These are phyloP conservation scores for Syndactyla subalaris DNA, from an alignment of 2,797 vertebrate genomes.

Conservation along the genomic window DNA sequence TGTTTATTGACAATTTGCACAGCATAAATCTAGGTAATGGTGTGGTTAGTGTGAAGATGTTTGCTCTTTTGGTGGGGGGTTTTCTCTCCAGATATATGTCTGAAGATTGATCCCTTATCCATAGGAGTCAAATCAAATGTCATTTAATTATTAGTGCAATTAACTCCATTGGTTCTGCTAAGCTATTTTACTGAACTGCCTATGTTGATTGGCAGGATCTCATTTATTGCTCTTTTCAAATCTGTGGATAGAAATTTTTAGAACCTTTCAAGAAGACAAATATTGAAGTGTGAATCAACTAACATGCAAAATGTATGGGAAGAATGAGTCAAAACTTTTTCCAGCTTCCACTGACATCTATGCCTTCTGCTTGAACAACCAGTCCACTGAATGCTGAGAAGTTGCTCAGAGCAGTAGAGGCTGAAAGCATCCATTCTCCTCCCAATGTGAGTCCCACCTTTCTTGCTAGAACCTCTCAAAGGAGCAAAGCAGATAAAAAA, in stretches of 20 bases:
- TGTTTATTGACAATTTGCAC: background rate
- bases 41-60: background rate
- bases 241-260: background rate
- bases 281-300: background rate
- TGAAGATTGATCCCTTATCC: background rate
- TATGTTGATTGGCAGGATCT: background rate
- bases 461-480: background rate
- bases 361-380: background rate
- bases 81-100: background rate
- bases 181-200: background rate
- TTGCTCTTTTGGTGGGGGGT: fast-evolving
- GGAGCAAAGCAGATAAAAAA: background rate
- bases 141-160: background rate
- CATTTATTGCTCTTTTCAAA: background rate
- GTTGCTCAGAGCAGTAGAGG: background rate
- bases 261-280: background rate
- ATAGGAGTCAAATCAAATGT: background rate
- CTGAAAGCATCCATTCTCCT: background rate
- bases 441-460: background rate
- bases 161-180: background rate
- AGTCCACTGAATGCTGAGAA: background rate
- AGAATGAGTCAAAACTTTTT: background rate
- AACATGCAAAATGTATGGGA: background rate
- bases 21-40: constrained; percentile 11
- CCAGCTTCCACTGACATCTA: background rate